Evolutionary conservation across 2,888 invertebrate species (phyloP), one percentile per base, ranked within the genome.

Genomic region (Trypoxylon attenuatum): DNA sequence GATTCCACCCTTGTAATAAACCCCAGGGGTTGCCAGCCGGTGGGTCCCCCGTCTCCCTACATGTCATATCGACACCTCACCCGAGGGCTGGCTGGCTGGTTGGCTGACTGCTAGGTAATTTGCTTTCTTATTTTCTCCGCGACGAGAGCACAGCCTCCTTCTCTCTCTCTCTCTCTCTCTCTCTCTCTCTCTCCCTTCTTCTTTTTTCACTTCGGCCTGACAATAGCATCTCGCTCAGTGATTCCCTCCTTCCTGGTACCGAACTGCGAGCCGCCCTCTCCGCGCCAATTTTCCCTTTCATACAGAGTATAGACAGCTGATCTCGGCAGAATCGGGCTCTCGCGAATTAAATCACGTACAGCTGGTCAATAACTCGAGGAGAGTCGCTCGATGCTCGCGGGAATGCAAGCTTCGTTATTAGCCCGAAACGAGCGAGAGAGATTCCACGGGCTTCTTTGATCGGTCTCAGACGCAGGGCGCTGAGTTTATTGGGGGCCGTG

Each of bases 1-100:
- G 86, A 87, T 87, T 87, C 83, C 83, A 84, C 84, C 85, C 85
- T 83, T 86, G 86, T 86, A 86, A 86, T 87, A 87, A 87, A 86
- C 84, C 84, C 86, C 83, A 82, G 82, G 83, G 84, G 83, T 81
- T 83, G 83, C 77, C 76, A 70, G 70, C 69, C 73, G 70, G 69
- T 62, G 70, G 62, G 67, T 13, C 70, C 73, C 77, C 64, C 57
- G 65, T 53, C 67, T 65, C 63, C 71, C 68, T 76, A 72, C 85
- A 84, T 84, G 86, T 87, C 86, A 84, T 86, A 86, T 87, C 86
- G 87, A 86, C 86, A 87, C 86, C 86, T 86, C 82, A 73, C 78
- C 76, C 80, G 33, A 33, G 33, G 75, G 67, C 73, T 71, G 77
- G 80, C 78, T 78, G 73, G 67, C 73, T 71, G 77, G 80, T 78